These are phyloP conservation scores for Lissonota sp. DNA, from an alignment of 2,888 invertebrate species.

Conservation along the genomic window DNA sequence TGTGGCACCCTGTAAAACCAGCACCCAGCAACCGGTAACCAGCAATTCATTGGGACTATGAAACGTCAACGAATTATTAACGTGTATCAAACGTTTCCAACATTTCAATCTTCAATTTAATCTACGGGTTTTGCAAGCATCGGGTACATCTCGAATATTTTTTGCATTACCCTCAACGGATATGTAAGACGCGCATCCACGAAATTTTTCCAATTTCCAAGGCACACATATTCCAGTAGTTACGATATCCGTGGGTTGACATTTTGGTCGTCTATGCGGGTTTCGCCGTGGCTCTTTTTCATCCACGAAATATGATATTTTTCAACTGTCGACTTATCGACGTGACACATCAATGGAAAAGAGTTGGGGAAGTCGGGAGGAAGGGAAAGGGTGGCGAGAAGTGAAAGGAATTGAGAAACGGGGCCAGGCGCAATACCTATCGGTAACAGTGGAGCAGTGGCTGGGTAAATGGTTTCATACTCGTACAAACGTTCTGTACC, in stretches of 20 bases:
- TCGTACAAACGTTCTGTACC: slow-evolving; percentile 1
- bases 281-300: slow-evolving; percentile 5
- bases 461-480: slow-evolving; percentile 44
- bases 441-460: slow-evolving; percentile 45
- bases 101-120: too few relatives aligned
- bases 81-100: too few relatives aligned
- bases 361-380: slow-evolving; percentile 10
- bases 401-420: slow-evolving; percentile 59
- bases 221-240: not conserved
- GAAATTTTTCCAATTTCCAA: slow-evolving; percentile 1
- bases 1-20: too few relatives aligned
- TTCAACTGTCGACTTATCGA: slow-evolving; percentile 59
- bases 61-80: too few relatives aligned
- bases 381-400: slow-evolving; percentile 39
- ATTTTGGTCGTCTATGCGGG: not conserved
- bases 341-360: slow-evolving; percentile 27
- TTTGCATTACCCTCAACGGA: too few relatives aligned
- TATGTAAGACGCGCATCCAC: too few relatives aligned
- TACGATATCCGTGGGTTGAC: slow-evolving; percentile 8
- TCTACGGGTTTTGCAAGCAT: too few relatives aligned
- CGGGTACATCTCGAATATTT: too few relatives aligned
- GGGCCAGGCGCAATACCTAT: slow-evolving; percentile 59
- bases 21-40: too few relatives aligned
- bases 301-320: slow-evolving; percentile 54
- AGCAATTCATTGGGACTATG: too few relatives aligned